phyloP scores from a whole-genome alignment of 1,140 invertebrate genomes.

The Mercenaria mercenaria region DNA sequence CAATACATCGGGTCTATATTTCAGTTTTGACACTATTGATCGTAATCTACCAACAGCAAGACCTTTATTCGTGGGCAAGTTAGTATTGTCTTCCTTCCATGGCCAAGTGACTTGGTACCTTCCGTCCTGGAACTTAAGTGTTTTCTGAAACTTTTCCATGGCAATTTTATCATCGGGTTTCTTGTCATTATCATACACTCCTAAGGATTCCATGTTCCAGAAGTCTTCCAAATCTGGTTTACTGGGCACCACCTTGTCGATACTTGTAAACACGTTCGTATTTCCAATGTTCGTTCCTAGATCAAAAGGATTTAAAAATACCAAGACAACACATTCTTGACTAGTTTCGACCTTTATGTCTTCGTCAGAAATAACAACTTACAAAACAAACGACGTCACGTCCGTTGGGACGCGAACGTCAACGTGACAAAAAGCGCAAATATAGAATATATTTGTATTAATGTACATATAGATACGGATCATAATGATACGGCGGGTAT shows the following conservation, averaged over 20 bases:
- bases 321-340: too few species aligned
- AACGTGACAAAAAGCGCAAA: too few species aligned
- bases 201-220: conserved; percentile 29
- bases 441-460: too few species aligned
- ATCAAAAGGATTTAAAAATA: too few species aligned
- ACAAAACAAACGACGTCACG: too few species aligned
- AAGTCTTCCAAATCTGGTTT: conserved; percentile 12
- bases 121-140: neutral
- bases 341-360: too few species aligned
- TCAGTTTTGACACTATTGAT: neutral
- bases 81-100: neutral
- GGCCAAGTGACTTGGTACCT: neutral
- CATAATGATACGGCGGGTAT: too few species aligned
- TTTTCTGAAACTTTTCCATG: neutral
- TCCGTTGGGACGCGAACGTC: too few species aligned
- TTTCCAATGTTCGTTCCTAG: too few species aligned
- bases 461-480: too few species aligned
- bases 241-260: neutral
- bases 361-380: too few species aligned
- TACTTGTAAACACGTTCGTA: neutral
- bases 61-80: neutral
- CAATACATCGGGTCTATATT: neutral
- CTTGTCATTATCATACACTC: neutral
- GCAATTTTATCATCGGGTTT: neutral
- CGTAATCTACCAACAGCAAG: neutral